These are phyloP conservation scores for Uropetala carovei DNA, from an alignment of 2,888 invertebrate genomes.

Conservation along the genomic window DNA sequence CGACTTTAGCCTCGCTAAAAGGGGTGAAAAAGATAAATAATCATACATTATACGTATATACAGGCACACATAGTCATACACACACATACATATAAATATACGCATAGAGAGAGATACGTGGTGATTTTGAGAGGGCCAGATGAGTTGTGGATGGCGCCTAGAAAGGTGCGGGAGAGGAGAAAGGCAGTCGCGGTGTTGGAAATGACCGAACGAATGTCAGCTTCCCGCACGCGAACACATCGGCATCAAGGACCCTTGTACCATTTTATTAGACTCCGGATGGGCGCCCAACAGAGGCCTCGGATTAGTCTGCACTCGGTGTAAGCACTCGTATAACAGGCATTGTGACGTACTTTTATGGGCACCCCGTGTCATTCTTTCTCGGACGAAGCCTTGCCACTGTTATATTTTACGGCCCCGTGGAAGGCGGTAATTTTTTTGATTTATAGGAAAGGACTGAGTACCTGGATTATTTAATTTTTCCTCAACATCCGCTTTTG, in stretches of 20 bases:
- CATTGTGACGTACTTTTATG: constrained; percentile 7
- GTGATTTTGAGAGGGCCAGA: not conserved
- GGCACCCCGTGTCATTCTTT: not conserved
- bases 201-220: constrained; percentile 2
- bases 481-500: not conserved
- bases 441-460: not conserved
- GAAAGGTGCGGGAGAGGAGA: not conserved
- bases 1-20: too few relatives aligned
- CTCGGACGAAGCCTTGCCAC: not conserved
- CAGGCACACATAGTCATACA: too few relatives aligned
- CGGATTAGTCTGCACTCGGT: constrained; percentile 5
- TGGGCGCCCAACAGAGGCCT: not conserved
- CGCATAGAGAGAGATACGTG: too few relatives aligned
- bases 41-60: too few relatives aligned
- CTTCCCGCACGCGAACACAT: not conserved
- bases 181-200: not conserved
- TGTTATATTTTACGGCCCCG: not conserved
- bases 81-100: too few relatives aligned
- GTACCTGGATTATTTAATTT: constrained; percentile 12
- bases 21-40: too few relatives aligned
- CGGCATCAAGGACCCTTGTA: not conserved
- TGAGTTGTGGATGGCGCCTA: not conserved
- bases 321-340: constrained; percentile 5
- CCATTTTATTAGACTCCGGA: constrained; percentile 8
- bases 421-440: not conserved